These are phyloP conservation scores for Sphaerophoria taeniata DNA, from an alignment of 2,888 invertebrate genomes.

Conservation along the genomic window DNA sequence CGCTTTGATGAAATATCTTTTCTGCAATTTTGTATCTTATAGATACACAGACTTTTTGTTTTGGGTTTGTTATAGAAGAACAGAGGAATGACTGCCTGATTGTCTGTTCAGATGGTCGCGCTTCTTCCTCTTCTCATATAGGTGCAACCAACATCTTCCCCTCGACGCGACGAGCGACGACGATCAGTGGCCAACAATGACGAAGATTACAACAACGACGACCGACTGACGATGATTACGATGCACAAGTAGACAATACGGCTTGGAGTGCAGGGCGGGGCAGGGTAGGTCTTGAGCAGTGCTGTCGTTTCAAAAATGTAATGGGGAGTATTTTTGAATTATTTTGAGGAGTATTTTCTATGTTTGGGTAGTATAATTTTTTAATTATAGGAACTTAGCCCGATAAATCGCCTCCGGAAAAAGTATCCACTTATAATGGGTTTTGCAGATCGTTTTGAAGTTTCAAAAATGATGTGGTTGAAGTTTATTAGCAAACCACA, in stretches of 20 bases:
- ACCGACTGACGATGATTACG: neutral
- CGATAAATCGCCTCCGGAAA: too few species aligned
- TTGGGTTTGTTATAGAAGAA: conserved; percentile 41
- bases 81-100: conserved; percentile 70
- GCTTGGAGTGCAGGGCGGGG: conserved; percentile 8
- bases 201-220: conserved; percentile 48
- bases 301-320: too few species aligned
- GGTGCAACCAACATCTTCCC: conserved; percentile 24
- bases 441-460: too few species aligned
- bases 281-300: too few species aligned
- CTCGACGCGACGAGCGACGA: neutral
- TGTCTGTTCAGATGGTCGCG: conserved; percentile 69
- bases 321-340: too few species aligned
- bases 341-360: too few species aligned
- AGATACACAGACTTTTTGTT: conserved; percentile 16
- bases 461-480: too few species aligned
- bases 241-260: conserved; percentile 66
- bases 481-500: too few species aligned
- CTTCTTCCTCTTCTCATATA: conserved; percentile 15
- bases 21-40: conserved; percentile 43
- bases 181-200: conserved; percentile 23
- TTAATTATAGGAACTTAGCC: too few species aligned
- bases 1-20: conserved; percentile 38
- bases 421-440: too few species aligned
- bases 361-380: too few species aligned